Evolutionary conservation across 2,113 vertebrate genomes (phyloP), one percentile per base, ranked within the genome.

Genomic region (Pseudorhombus dupliciocellatus): DNA sequence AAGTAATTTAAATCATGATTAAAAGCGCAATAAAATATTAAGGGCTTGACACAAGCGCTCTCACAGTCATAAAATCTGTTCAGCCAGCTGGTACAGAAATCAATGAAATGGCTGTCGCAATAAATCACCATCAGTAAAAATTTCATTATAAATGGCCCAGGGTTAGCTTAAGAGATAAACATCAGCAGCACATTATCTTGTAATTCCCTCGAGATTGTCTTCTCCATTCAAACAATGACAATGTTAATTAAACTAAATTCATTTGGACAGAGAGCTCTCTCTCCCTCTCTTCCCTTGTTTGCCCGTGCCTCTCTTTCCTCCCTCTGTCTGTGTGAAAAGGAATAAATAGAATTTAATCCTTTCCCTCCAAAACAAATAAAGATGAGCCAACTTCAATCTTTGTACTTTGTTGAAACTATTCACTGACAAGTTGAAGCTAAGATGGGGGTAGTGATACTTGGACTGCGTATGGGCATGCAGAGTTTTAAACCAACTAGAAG

Each of bases 191-290:
- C 21, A 70, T 76, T 69, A 77, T 74, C 62, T 55, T 67, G 31
- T 75, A 61, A 77, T 79, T 76, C 66, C 66, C 72, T 70, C 16
- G 31, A 84, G 79, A 84, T 73, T 70, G 42, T 63, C 48, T 60
- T 77, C 66, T 58, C 66, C 44, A 56, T 82, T 82, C 68, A 77
- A 82, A 88, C 75, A 88, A 64, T 76, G 78, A 77, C 70, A 66
- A 28, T 75, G 64, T 77, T 79, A 84, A 90, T 90, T 82, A 83
- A 78, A 77, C 31, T 70, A 70, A 84, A 87, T 11, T 55, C 54
- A 72, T 78, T 80, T 71, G 30, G 22, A 58, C 42, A 72, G 25
- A 56, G 5, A 80, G 65, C 34, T 70, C 11, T 25, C 25, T 24
- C 71, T 66, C 21, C 2, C 25, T 20, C 37, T 50, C 58, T 31